Percentiles rank a stretch among this genome's conserved stretches.
phyloP scores from a whole-genome alignment of 2,888 invertebrate genomes.

The Actias luna region DNA sequence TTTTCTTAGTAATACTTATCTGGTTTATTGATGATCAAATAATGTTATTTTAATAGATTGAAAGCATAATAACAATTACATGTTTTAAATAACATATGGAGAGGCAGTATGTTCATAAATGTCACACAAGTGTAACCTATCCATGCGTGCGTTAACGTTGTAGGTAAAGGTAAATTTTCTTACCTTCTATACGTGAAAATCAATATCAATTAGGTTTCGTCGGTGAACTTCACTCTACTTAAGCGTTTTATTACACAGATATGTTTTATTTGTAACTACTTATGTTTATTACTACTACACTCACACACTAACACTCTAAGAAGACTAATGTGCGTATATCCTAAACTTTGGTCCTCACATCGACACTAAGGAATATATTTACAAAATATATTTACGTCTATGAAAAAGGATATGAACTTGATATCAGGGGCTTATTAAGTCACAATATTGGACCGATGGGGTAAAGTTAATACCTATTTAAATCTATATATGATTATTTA shows the following conservation, averaged over 20 bases:
- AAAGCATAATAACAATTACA: not conserved
- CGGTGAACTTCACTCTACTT: slow-evolving; percentile 38
- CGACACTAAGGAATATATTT: slow-evolving; percentile 30
- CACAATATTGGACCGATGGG: slow-evolving; percentile 69
- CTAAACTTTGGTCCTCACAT: slow-evolving; percentile 56
- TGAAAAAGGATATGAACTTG: slow-evolving; percentile 45
- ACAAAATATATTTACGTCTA: slow-evolving; percentile 37
- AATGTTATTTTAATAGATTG: too few relatives aligned
- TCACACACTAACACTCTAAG: slow-evolving; percentile 56
- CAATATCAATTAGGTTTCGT: slow-evolving; percentile 54
- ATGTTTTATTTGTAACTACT: slow-evolving; percentile 29
- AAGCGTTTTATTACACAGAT: slow-evolving; percentile 25
- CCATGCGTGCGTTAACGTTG: not conserved
- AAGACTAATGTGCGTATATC: slow-evolving; percentile 36
- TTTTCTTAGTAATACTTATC: too few relatives aligned
- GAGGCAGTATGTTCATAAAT: not conserved
- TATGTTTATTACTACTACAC: slow-evolving; percentile 32
- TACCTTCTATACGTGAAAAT: slow-evolving; percentile 52
- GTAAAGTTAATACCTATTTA: slow-evolving; percentile 35
- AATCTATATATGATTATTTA: not conserved
- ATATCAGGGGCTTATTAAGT: slow-evolving; percentile 63
- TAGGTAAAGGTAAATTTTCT: slow-evolving; percentile 27
- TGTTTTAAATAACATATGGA: not conserved
- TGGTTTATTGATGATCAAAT: too few relatives aligned
- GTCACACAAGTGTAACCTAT: not conserved